phyloP scores from a whole-genome alignment of 2,888 invertebrate species.

The Busseola fusca region DNA sequence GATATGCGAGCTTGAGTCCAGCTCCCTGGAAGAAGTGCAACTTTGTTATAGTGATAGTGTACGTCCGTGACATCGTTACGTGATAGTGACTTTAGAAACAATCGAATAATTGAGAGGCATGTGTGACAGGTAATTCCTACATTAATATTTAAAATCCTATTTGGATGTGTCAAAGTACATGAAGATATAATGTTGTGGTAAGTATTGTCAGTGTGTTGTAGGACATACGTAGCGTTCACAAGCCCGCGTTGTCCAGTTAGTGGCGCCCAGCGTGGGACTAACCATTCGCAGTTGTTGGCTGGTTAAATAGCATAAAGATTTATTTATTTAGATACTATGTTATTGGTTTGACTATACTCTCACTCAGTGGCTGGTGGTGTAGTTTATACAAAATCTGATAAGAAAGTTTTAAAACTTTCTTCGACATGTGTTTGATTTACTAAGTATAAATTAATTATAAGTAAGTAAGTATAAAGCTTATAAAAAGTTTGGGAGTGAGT shows the following conservation, averaged over 20 bases:
- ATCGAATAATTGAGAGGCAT: conserved; percentile 8
- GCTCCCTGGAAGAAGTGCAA: conserved; percentile 41
- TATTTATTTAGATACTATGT: neutral
- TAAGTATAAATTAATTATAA: too few relatives aligned
- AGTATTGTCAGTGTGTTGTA: neutral
- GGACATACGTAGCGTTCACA: neutral
- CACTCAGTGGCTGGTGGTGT: neutral
- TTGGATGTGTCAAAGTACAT: neutral
- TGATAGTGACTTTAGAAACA: conserved; percentile 37
- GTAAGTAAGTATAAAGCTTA: neutral
- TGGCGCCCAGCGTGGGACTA: conserved; percentile 58
- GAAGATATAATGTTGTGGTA: neutral
- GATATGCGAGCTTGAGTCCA: neutral
- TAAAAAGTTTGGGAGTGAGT: neutral
- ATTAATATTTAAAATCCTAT: neutral
- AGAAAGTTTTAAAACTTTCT: neutral
- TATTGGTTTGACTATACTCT: neutral
- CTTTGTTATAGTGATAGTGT: conserved; percentile 49
- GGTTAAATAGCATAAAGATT: neutral
- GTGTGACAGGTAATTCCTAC: conserved; percentile 39
- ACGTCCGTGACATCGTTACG: conserved; percentile 9
- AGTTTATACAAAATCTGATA: neutral
- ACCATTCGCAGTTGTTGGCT: neutral
- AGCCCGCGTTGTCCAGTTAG: conserved; percentile 1
- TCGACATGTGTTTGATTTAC: neutral